Conservation (phyloP, 2,113 vertebrate genomes). For the Carettochelys insculpta region DNA sequence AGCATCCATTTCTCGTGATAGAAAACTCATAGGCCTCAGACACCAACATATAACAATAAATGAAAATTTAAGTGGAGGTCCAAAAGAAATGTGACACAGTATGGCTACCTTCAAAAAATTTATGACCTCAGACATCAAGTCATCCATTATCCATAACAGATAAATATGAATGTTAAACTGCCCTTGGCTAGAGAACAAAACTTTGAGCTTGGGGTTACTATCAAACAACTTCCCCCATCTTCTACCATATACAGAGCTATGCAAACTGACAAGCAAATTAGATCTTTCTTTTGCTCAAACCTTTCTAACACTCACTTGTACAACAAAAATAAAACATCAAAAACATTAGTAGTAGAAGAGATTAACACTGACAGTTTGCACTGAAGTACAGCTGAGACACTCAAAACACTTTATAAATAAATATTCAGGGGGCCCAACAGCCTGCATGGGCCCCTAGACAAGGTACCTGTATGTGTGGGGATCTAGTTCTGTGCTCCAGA, state of each 20-base stretch:
- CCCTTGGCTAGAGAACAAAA: slow-evolving; percentile 51
- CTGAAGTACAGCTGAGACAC: neutral
- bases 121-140: slow-evolving; percentile 52
- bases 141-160: slow-evolving; percentile 60
- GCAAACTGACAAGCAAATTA: neutral
- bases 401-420: neutral
- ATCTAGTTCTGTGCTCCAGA: too few relatives aligned
- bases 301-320: neutral
- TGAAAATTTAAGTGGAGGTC: slow-evolving; percentile 66
- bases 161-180: slow-evolving; percentile 63
- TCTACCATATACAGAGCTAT: neutral
- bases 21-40: slow-evolving; percentile 54
- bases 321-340: neutral
- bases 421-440: too few relatives aligned
- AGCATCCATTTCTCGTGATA: slow-evolving; percentile 61
- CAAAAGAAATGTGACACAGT: slow-evolving; percentile 53
- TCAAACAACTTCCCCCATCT: slow-evolving; percentile 29
- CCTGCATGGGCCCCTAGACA: too few relatives aligned
- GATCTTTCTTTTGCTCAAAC: neutral
- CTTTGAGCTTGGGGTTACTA: slow-evolving; percentile 21
- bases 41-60: slow-evolving; percentile 68
- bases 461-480: too few relatives aligned
- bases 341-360: neutral
- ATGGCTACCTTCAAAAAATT: slow-evolving; percentile 67
- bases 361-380: neutral